Conservation (phyloP, 2,113 vertebrate species). For the Sminthopsis crassicaudata region DNA sequence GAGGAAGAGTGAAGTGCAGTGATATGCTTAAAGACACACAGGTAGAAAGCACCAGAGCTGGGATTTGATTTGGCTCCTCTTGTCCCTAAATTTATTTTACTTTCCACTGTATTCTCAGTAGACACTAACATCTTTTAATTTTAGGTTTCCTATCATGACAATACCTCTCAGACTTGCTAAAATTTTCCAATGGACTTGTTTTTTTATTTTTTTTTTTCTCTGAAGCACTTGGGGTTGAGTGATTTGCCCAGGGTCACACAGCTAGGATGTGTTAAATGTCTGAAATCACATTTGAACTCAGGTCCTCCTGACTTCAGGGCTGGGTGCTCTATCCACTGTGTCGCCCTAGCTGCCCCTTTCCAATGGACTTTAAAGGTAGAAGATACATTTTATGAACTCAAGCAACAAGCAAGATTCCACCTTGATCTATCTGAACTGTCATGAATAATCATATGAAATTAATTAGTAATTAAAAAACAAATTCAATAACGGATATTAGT, state of each 20-base stretch:
- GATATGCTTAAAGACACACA: background rate
- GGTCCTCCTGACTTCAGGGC: no score
- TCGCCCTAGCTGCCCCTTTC: background rate
- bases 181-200: background rate
- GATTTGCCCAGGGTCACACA: no score
- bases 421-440: background rate
- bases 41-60: background rate
- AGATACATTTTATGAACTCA: background rate
- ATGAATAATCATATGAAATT: background rate
- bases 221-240: no score
- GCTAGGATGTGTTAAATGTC: no score
- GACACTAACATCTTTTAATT: background rate
- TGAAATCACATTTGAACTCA: no score
- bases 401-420: background rate
- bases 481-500: background rate
- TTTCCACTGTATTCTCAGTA: background rate
- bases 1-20: background rate
- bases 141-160: background rate
- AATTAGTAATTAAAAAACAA: background rate
- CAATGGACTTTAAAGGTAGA: background rate
- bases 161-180: background rate
- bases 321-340: no score
- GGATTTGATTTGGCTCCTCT: background rate
- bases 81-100: background rate
- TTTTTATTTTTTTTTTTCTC: no score